These are phyloP conservation scores for Chaetura pelagica DNA, from an alignment of 2,113 vertebrate genomes.

Conservation along the genomic window DNA sequence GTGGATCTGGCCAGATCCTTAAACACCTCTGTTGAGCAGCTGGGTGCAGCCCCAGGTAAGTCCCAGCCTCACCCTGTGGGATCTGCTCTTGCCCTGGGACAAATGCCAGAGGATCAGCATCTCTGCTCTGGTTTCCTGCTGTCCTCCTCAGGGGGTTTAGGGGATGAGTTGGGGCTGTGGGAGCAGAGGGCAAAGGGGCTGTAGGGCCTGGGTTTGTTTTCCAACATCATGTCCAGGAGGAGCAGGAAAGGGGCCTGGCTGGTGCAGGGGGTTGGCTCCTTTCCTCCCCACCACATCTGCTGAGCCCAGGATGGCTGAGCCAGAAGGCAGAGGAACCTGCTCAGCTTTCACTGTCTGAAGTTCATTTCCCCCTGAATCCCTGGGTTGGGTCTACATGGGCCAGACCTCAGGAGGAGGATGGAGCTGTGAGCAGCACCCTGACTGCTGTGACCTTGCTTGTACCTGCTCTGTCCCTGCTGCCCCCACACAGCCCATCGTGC, in stretches of 20 bases:
- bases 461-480: background rate
- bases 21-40: slow-evolving; percentile 5
- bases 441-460: background rate
- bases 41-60: background rate
- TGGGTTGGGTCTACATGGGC: fast-evolving
- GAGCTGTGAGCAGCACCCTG: background rate
- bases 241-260: background rate
- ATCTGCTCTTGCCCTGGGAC: slow-evolving; percentile 1
- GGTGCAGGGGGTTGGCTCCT: background rate
- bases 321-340: background rate
- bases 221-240: background rate
- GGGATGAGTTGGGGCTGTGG: background rate
- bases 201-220: background rate
- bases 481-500: background rate
- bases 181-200: background rate
- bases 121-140: background rate
- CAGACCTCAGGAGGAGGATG: background rate
- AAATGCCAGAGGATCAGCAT: background rate
- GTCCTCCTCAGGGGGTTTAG: background rate
- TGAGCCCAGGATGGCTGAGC: background rate
- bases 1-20: slow-evolving; percentile 6
- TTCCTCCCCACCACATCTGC: background rate
- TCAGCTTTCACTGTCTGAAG: background rate
- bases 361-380: background rate
- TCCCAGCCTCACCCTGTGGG: background rate